Conservation (phyloP, 1,140 invertebrate genomes). For the Uloborus diversus region DNA sequence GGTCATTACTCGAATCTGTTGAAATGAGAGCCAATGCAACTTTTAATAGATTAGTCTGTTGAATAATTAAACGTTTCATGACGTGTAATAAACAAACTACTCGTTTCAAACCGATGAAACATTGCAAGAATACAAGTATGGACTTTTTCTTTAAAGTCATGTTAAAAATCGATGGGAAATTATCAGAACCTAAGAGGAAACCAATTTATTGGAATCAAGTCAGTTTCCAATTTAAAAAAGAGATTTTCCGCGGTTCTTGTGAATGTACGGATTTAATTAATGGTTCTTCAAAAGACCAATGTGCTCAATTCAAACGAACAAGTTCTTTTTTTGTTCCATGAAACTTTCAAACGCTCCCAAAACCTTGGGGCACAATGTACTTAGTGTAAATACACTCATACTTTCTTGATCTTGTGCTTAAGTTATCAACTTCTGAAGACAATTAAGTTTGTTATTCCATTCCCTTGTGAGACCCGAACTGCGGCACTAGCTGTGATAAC, state of each 20-base stretch:
- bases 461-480: constrained; percentile 13
- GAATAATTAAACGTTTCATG: background rate
- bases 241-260: background rate
- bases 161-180: background rate
- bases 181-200: background rate
- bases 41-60: background rate
- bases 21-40: background rate
- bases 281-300: background rate
- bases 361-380: constrained; percentile 2
- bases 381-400: constrained; percentile 31
- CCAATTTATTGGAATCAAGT: background rate
- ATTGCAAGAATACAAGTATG: background rate
- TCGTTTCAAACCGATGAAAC: no score
- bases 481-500: constrained; percentile 52
- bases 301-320: constrained; percentile 2
- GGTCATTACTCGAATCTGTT: background rate
- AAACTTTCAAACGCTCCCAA: background rate
- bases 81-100: no score
- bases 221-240: background rate
- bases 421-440: background rate
- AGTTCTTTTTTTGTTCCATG: background rate
- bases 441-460: constrained; percentile 5
- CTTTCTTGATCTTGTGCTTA: background rate
- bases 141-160: background rate
- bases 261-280: background rate